A percentile compares a stretch with the other conserved stretches of the same genome.
These are phyloP conservation scores for Ahaetulla prasina DNA, from an alignment of 2,113 vertebrate species.

Conservation along the genomic window DNA sequence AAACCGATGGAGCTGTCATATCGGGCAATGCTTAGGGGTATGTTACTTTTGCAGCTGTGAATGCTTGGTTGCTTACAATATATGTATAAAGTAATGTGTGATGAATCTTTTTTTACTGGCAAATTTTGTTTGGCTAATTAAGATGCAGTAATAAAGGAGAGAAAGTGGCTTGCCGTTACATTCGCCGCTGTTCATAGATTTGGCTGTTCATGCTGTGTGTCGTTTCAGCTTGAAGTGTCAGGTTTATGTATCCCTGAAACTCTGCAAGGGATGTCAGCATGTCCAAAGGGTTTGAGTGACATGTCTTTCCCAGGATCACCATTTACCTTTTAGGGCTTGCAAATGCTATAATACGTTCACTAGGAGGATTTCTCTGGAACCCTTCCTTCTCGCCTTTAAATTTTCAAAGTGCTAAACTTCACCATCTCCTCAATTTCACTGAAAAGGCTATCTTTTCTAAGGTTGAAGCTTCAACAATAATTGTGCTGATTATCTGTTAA, in stretches of 20 bases:
- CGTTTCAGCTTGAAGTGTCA: background rate
- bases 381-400: background rate
- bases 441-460: background rate
- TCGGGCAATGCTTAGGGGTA: slow-evolving; percentile 65
- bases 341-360: background rate
- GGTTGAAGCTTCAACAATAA: background rate
- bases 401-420: too few species aligned
- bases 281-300: background rate
- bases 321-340: background rate
- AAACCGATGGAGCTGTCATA: slow-evolving; percentile 49
- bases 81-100: slow-evolving; percentile 86
- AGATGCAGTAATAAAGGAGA: slow-evolving; percentile 70
- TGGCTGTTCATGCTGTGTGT: slow-evolving; percentile 38
- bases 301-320: background rate
- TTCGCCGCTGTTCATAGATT: slow-evolving; percentile 69
- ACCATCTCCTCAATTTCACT: background rate
- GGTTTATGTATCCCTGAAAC: background rate
- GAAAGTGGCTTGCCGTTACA: slow-evolving; percentile 73
- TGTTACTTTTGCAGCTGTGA: slow-evolving; percentile 74
- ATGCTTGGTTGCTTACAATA: slow-evolving; percentile 79
- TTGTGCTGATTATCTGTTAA: background rate
- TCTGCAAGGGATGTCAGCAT: background rate
- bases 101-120: slow-evolving; percentile 76
- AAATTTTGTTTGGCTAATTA: slow-evolving; percentile 69
- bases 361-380: background rate